These are phyloP conservation scores for Pseudotriccus pelzelni DNA, from an alignment of 2,797 vertebrate species.

Conservation along the genomic window DNA sequence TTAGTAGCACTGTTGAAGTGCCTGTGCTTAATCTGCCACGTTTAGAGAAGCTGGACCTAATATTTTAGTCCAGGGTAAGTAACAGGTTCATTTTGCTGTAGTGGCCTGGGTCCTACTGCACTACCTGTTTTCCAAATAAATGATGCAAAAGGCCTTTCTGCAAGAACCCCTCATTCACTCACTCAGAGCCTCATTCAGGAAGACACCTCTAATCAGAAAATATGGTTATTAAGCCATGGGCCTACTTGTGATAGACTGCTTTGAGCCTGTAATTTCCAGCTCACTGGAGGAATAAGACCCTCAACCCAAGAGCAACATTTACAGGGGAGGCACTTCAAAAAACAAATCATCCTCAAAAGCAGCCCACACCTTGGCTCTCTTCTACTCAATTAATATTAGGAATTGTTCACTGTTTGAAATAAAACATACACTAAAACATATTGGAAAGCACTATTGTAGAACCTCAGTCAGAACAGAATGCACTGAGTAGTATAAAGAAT, in stretches of 20 bases:
- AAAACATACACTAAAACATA: not conserved
- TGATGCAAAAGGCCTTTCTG: not conserved
- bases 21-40: not conserved
- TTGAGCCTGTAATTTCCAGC: not conserved
- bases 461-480: not conserved
- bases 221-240: not conserved
- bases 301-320: not conserved
- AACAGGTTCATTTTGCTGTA: not conserved
- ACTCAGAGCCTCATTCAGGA: not conserved
- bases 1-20: not conserved
- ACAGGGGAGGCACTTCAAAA: not conserved
- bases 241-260: not conserved
- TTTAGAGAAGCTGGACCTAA: not conserved
- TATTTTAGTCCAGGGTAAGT: conserved; percentile 5
- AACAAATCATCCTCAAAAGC: not conserved
- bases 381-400: not conserved
- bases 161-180: not conserved
- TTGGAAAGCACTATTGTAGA: not conserved
- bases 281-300: not conserved
- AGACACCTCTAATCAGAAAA: not conserved
- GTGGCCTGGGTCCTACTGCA: not conserved
- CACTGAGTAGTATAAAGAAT: not conserved
- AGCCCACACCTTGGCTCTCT: not conserved
- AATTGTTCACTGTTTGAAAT: not conserved
- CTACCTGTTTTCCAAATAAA: not conserved